These are phyloP conservation scores for Campoletis sonorensis DNA, from an alignment of 1,140 invertebrate species.

Conservation along the genomic window DNA sequence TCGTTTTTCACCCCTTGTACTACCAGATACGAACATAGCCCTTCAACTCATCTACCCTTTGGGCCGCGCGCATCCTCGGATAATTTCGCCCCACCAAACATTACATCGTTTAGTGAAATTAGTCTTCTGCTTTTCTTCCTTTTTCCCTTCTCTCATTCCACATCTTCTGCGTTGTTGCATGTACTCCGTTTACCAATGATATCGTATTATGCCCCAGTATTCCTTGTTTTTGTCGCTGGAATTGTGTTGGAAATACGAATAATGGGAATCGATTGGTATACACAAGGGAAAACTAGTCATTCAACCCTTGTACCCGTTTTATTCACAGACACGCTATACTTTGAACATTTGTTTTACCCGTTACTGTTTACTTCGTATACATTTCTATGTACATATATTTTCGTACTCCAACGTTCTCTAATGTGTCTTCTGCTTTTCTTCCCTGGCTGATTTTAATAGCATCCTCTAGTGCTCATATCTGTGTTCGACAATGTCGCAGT, in stretches of 20 bases:
- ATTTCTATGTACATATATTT: background rate
- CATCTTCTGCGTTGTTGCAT: background rate
- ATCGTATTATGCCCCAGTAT: background rate
- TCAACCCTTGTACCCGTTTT: background rate
- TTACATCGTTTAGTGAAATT: conserved; percentile 52
- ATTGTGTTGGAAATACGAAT: background rate
- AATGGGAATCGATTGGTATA: conserved; percentile 3
- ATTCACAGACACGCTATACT: background rate
- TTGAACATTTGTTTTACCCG: background rate
- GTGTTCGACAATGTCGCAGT: conserved; percentile 7
- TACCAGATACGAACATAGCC: conserved; percentile 55
- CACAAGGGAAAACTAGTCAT: background rate
- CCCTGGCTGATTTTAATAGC: conserved; percentile 1
- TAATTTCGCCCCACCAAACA: conserved; percentile 51
- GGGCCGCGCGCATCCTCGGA: background rate
- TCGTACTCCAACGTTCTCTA: background rate
- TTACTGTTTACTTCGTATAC: background rate
- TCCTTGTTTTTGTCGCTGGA: background rate
- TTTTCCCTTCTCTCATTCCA: conserved; percentile 5
- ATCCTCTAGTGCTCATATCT: background rate
- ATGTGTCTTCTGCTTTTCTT: conserved; percentile 6
- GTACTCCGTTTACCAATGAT: background rate
- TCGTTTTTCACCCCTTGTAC: background rate
- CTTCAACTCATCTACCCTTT: conserved; percentile 52
- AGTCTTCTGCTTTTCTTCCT: conserved; percentile 35